Evolutionary conservation across 2,113 vertebrate species (phyloP).

Genomic region (Stomatorhinus ivindoensis): DNA sequence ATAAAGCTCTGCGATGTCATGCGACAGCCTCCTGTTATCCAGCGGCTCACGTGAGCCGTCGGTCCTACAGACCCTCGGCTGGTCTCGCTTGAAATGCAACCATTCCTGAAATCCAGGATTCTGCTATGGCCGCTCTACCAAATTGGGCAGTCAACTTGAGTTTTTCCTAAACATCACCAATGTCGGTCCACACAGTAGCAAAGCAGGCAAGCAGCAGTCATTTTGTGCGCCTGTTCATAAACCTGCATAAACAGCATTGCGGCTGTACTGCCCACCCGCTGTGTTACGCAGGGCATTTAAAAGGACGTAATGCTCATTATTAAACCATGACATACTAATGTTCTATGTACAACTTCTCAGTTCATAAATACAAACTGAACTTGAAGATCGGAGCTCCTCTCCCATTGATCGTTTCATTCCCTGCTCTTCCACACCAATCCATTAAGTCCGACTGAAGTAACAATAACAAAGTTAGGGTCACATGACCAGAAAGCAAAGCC

Average conservation of each 20-base stretch:
- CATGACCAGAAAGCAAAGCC: not conserved
- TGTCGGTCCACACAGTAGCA: not conserved
- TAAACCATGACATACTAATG: not conserved
- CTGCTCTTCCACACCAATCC: not conserved
- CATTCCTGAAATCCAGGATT: not conserved
- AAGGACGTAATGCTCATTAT: not conserved
- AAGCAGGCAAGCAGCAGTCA: not conserved
- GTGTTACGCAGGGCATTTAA: not conserved
- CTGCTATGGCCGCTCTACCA: not conserved
- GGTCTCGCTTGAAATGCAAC: not conserved
- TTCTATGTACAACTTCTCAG: not conserved
- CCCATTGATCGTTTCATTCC: not conserved
- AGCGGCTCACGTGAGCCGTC: not conserved
- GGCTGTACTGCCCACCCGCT: not conserved
- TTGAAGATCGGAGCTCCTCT: not conserved
- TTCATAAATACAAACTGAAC: not conserved
- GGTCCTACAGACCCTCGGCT: not conserved
- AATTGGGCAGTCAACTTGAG: not conserved
- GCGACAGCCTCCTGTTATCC: not conserved
- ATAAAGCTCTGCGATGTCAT: not conserved
- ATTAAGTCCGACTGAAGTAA: not conserved
- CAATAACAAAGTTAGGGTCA: not conserved
- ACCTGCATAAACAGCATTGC: not conserved
- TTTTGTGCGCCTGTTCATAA: not conserved
- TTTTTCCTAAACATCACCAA: not conserved